Percentiles rank a stretch among this genome's conserved stretches.
Evolutionary conservation across 2,797 vertebrate species (phyloP).

Genomic region (Crypturellus tataupa): DNA sequence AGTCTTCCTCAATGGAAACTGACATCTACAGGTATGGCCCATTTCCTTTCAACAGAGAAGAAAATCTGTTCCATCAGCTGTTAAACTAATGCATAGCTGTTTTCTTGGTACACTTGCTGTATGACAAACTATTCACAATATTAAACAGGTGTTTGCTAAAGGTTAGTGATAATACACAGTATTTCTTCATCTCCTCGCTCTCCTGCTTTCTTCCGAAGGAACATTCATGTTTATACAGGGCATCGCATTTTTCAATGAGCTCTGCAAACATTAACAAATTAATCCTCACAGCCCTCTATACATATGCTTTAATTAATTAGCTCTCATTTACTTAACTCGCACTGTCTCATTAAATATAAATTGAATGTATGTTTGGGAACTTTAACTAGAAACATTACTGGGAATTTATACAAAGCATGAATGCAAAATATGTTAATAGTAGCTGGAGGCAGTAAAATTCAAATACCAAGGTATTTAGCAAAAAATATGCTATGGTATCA

Average conservation of each 20-base stretch:
- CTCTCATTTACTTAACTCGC: conserved; percentile 62
- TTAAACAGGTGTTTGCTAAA: not conserved
- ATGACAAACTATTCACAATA: not conserved
- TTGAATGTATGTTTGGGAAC: conserved; percentile 70
- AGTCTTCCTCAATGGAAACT: not conserved
- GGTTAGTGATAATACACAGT: not conserved
- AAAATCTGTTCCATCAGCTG: not conserved
- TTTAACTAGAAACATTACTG: conserved; percentile 60
- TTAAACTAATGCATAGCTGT: not conserved
- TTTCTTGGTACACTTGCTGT: not conserved
- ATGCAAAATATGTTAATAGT: conserved; percentile 58
- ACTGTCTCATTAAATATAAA: conserved; percentile 75
- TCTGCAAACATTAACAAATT: conserved; percentile 47
- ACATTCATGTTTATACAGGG: not conserved
- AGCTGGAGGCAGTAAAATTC: conserved; percentile 48
- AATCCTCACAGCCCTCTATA: conserved; percentile 32
- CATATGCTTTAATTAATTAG: conserved; percentile 69
- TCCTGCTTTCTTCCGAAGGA: not conserved
- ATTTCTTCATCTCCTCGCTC: not conserved
- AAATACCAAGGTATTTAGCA: conserved; percentile 55
- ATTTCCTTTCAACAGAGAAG: not conserved
- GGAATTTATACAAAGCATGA: conserved; percentile 57
- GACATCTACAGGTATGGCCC: not conserved
- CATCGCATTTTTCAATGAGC: conserved; percentile 35
- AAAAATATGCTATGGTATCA: conserved; percentile 44